phyloP scores from a whole-genome alignment of 2,888 invertebrate genomes.

The Andrena hattorfiana region DNA sequence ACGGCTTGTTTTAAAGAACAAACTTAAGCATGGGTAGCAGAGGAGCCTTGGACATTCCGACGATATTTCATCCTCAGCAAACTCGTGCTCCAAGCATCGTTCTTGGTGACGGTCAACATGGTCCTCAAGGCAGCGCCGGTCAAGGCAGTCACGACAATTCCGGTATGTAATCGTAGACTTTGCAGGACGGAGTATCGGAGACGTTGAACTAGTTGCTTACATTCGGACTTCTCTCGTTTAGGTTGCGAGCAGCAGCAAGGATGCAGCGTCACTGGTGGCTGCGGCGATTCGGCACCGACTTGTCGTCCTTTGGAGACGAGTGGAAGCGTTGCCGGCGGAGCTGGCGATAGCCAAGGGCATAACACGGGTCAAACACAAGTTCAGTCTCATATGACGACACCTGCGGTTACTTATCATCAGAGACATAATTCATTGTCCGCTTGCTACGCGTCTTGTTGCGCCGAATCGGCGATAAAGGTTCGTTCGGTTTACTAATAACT shows the following conservation, averaged over 20 bases:
- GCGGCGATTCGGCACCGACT: slow-evolving; percentile 77
- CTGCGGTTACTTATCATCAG: slow-evolving; percentile 75
- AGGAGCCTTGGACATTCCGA: slow-evolving; percentile 80
- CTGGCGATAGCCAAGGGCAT: slow-evolving; percentile 66
- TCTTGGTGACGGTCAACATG: slow-evolving; percentile 79
- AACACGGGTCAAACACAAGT: slow-evolving; percentile 77
- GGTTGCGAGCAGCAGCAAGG: slow-evolving; percentile 80
- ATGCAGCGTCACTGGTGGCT: slow-evolving; percentile 75
- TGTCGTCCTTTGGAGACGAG: slow-evolving; percentile 77
- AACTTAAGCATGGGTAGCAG: slow-evolving; percentile 79
- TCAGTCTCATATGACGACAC: slow-evolving; percentile 71
- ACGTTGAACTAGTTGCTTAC: not conserved
- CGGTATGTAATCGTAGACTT: slow-evolving; percentile 60
- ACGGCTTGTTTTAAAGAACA: slow-evolving; percentile 66
- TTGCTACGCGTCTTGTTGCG: slow-evolving; percentile 92
- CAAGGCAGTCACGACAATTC: slow-evolving; percentile 76
- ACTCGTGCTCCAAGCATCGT: slow-evolving; percentile 79
- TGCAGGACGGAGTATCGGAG: too few relatives aligned
- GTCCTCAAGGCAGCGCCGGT: slow-evolving; percentile 73
- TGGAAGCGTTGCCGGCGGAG: slow-evolving; percentile 64
- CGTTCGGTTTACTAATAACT: slow-evolving; percentile 15
- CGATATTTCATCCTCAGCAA: slow-evolving; percentile 83
- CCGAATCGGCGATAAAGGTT: slow-evolving; percentile 93
- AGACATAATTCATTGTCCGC: slow-evolving; percentile 79
- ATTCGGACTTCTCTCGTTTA: slow-evolving; percentile 42